phyloP scores from a whole-genome alignment of 2,797 vertebrate genomes.

The Melanotaenia trifasciata region DNA sequence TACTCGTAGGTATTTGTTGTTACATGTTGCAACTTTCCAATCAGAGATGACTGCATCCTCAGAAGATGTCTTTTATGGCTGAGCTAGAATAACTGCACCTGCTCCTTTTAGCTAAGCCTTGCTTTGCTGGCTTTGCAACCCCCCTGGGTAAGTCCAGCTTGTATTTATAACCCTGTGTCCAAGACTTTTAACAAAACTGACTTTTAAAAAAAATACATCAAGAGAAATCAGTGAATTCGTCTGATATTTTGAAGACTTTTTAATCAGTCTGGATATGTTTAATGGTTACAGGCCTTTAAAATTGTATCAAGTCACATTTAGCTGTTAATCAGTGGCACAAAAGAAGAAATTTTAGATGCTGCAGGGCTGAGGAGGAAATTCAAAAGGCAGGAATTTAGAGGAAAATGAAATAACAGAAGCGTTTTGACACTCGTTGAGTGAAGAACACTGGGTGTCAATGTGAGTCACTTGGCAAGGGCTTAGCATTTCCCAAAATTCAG shows the following conservation, averaged over 20 bases:
- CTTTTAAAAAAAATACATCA: too few species aligned
- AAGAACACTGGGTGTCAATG: slow-evolving; percentile 53
- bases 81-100: too few species aligned
- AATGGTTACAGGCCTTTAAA: background rate
- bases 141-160: background rate
- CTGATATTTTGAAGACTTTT: background rate
- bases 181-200: background rate
- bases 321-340: slow-evolving; percentile 18
- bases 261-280: background rate
- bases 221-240: too few species aligned
- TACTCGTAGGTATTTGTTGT: background rate
- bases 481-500: slow-evolving; percentile 64
- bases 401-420: slow-evolving; percentile 29
- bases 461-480: slow-evolving; percentile 64
- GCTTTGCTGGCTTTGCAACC: too few species aligned
- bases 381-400: slow-evolving; percentile 30
- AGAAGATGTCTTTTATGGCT: background rate
- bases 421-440: slow-evolving; percentile 45
- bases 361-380: slow-evolving; percentile 17
- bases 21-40: background rate
- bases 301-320: background rate
- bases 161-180: background rate
- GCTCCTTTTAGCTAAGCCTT: too few species aligned
- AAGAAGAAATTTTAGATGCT: slow-evolving; percentile 17
- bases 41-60: background rate